These are phyloP conservation scores for Ophonus ardosiacus DNA, from an alignment of 2,888 invertebrate species.

Conservation along the genomic window DNA sequence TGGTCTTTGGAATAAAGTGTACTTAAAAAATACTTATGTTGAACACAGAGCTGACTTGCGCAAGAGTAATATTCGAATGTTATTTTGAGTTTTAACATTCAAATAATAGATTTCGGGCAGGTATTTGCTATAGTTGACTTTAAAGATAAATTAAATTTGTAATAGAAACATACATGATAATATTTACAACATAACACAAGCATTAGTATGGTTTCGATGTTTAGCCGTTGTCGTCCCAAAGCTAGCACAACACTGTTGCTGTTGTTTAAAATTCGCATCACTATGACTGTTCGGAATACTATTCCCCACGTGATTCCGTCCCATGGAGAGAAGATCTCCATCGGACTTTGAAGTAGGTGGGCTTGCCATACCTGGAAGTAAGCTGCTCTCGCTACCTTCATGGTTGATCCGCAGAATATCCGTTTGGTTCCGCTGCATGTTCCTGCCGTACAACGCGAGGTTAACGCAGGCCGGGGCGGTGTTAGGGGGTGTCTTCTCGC, in stretches of 20 bases:
- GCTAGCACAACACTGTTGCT: constrained; percentile 77
- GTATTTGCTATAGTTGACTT: neutral
- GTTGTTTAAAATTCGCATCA: constrained; percentile 69
- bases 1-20: no score
- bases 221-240: constrained; percentile 75
- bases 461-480: constrained; percentile 46
- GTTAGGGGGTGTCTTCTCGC: constrained; percentile 34
- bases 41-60: no score
- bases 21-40: no score
- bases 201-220: constrained; percentile 74
- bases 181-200: constrained; percentile 74
- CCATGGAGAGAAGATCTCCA: constrained; percentile 69
- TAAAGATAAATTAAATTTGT: constrained; percentile 6
- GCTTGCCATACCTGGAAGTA: constrained; percentile 21
- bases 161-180: neutral
- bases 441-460: neutral
- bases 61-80: no score
- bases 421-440: neutral
- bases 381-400: neutral
- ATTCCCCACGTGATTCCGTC: constrained; percentile 54
- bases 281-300: constrained; percentile 70
- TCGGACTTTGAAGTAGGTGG: constrained; percentile 71
- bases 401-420: constrained; percentile 52
- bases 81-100: no score
- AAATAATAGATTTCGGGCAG: no score